Percentiles rank a stretch among this genome's conserved stretches.
These are phyloP conservation scores for Auanema freiburgensis DNA, from an alignment of 2,888 invertebrate genomes.

Conservation along the genomic window DNA sequence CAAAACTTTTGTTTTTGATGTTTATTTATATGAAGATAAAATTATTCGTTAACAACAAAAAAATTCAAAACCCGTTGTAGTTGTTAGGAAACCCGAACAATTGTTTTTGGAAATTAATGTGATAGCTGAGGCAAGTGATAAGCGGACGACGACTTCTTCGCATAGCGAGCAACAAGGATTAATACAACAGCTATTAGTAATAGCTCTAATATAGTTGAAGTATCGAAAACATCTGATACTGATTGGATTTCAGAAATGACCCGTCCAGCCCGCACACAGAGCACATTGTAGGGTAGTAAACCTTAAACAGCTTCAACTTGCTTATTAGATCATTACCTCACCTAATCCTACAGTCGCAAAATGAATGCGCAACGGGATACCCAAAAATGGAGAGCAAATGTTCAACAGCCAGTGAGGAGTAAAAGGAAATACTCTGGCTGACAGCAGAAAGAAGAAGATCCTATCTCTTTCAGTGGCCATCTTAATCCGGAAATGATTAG, in stretches of 20 bases:
- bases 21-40: too few relatives aligned
- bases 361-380: constrained; percentile 69
- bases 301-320: constrained; percentile 64
- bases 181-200: too few relatives aligned
- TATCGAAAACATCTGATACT: too few relatives aligned
- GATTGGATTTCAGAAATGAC: constrained; percentile 46
- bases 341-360: constrained; percentile 70
- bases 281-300: constrained; percentile 71
- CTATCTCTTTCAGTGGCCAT: constrained; percentile 25
- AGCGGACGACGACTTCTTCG: too few relatives aligned
- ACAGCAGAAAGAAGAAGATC: constrained; percentile 32
- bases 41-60: too few relatives aligned
- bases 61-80: too few relatives aligned
- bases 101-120: too few relatives aligned
- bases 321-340: constrained; percentile 40
- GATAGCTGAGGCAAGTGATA: too few relatives aligned
- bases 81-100: too few relatives aligned
- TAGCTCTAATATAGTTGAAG: too few relatives aligned
- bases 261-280: constrained; percentile 70
- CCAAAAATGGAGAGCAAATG: constrained; percentile 69
- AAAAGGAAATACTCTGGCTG: constrained; percentile 69
- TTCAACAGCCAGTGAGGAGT: constrained; percentile 72
- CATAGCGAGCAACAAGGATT: too few relatives aligned
- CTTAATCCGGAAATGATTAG: constrained; percentile 11
- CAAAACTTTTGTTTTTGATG: too few relatives aligned